Evolutionary conservation across 2,113 vertebrate genomes (phyloP).

Genomic region (Addax nasomaculatus): DNA sequence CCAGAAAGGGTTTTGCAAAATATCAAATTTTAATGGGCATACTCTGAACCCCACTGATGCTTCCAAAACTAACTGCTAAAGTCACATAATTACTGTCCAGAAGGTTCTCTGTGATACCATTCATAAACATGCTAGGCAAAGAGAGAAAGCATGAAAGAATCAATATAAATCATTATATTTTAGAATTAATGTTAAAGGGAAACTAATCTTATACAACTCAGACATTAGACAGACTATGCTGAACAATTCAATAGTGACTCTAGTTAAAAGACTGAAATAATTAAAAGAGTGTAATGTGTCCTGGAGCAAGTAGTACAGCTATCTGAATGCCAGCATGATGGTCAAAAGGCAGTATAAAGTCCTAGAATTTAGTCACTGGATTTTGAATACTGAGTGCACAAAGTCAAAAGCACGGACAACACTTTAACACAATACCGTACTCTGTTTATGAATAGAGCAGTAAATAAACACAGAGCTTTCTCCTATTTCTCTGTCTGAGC

Average conservation of each 20-base stretch:
- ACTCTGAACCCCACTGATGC: not conserved
- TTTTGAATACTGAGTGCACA: not conserved
- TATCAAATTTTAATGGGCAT: not conserved
- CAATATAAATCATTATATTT: constrained; percentile 73
- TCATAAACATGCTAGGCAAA: constrained; percentile 68
- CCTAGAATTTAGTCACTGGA: not conserved
- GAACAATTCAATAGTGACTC: constrained; percentile 62
- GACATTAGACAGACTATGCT: constrained; percentile 71
- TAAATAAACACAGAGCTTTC: not conserved
- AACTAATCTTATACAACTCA: constrained; percentile 78
- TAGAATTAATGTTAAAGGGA: constrained; percentile 77
- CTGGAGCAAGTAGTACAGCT: constrained; percentile 58
- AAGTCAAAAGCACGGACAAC: not conserved
- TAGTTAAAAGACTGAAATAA: constrained; percentile 59
- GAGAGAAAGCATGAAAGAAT: constrained; percentile 64
- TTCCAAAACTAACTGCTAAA: constrained; percentile 61
- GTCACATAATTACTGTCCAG: constrained; percentile 52
- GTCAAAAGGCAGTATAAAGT: not conserved
- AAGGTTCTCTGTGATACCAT: constrained; percentile 59
- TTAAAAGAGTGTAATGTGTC: constrained; percentile 67
- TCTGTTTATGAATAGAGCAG: not conserved
- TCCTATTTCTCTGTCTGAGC: not conserved
- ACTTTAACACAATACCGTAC: not conserved
- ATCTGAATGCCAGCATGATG: not conserved
- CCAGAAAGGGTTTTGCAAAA: not conserved